Evolutionary conservation across 2,888 invertebrate genomes (phyloP).

Genomic region (Leptinotarsa rubiginosa): DNA sequence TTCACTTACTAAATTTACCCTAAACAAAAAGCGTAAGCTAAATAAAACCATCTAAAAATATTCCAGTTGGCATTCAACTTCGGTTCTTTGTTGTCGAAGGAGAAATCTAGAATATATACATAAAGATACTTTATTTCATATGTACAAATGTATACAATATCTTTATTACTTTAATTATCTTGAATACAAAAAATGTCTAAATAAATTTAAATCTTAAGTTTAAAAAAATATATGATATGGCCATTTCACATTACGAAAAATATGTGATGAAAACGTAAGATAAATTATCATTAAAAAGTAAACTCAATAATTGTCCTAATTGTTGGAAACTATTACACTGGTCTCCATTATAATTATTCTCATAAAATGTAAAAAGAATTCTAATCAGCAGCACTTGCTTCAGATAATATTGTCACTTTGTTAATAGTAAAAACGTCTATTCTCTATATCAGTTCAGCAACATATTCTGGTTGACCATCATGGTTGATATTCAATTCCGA

Average conservation of each 20-base stretch:
- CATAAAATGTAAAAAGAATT: conserved; percentile 18
- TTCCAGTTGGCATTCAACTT: too few relatives aligned
- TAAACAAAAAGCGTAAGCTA: too few relatives aligned
- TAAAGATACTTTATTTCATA: conserved; percentile 53
- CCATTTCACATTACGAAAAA: conserved; percentile 31
- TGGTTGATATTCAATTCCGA: conserved; percentile 70
- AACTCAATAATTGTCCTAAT: conserved; percentile 13
- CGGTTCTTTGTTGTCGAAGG: not conserved
- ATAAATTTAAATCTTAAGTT: conserved; percentile 29
- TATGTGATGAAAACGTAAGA: conserved; percentile 8
- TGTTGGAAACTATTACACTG: not conserved
- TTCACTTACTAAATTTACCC: too few relatives aligned
- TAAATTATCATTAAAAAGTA: not conserved
- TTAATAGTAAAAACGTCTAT: conserved; percentile 31
- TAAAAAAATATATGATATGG: conserved; percentile 39
- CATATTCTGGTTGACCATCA: conserved; percentile 72
- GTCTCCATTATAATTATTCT: not conserved
- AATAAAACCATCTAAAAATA: too few relatives aligned
- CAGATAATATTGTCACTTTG: conserved; percentile 44
- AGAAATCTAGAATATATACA: conserved; percentile 34
- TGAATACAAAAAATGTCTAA: conserved; percentile 35
- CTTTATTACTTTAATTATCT: conserved; percentile 30
- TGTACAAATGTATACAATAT: conserved; percentile 58
- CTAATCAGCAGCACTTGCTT: conserved; percentile 34
- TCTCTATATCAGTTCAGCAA: conserved; percentile 71